Percentiles rank a stretch among this genome's conserved stretches.
Conservation (phyloP, 1,140 invertebrate genomes). For the Drosophila santomea region DNA sequence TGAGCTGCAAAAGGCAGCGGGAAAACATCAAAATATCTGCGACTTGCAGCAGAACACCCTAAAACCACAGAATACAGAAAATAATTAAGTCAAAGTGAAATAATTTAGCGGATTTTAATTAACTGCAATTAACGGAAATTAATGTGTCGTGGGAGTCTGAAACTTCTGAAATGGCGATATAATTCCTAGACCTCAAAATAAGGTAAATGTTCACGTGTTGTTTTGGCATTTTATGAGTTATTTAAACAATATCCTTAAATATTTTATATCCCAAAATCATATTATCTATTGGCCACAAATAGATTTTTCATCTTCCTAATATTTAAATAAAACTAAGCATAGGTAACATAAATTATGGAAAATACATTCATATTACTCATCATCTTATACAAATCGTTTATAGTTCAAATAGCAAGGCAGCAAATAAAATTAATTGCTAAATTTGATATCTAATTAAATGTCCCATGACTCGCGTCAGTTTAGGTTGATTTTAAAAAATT, state of each 20-base stretch:
- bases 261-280: no score
- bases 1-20: slow-evolving; percentile 76
- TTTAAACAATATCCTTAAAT: no score
- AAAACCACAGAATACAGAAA: slow-evolving; percentile 35
- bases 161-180: not conserved
- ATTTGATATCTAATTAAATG: slow-evolving; percentile 60
- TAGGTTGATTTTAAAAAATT: slow-evolving; percentile 15
- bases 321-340: no score
- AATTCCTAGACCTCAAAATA: not conserved
- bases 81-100: slow-evolving; percentile 52
- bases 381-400: no score
- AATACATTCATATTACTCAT: no score
- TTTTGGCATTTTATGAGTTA: no score
- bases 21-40: slow-evolving; percentile 35
- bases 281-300: no score
- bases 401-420: not conserved
- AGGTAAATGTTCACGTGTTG: not conserved
- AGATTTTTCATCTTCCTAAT: no score
- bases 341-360: no score
- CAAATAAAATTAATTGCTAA: slow-evolving; percentile 59
- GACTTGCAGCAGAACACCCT: slow-evolving; percentile 21
- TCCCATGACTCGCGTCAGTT: slow-evolving; percentile 45
- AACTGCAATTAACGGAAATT: slow-evolving; percentile 30
- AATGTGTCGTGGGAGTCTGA: slow-evolving; percentile 3
- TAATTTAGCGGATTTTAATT: slow-evolving; percentile 12